These are phyloP conservation scores for Caenorhabditis brenneri DNA, from an alignment of 1,140 invertebrate species.

Conservation along the genomic window DNA sequence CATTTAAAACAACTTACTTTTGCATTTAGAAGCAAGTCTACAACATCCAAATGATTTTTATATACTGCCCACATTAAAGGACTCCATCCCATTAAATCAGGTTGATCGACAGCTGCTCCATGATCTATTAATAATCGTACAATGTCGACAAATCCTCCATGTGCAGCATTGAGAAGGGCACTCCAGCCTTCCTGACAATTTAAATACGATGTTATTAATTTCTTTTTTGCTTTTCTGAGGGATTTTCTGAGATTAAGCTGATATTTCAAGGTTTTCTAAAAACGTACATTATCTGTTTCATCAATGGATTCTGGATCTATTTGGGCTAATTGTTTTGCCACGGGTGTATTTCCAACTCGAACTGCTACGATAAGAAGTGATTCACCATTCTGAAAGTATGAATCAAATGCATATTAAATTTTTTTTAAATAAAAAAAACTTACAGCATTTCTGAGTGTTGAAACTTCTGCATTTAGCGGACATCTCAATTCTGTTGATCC, in stretches of 20 bases:
- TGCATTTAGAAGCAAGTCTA: constrained; percentile 80
- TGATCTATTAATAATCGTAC: constrained; percentile 84
- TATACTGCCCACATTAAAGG: constrained; percentile 96
- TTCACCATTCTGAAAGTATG: constrained; percentile 60
- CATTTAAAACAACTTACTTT: background rate
- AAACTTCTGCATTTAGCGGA: background rate
- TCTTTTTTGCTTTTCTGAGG: background rate
- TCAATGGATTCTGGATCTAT: constrained; percentile 63
- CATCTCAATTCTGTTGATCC: constrained; percentile 18
- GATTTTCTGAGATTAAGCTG: background rate
- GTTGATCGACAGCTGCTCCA: constrained; percentile 85
- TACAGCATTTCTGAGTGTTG: constrained; percentile 42
- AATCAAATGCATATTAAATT: background rate
- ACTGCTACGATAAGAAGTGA: constrained; percentile 67
- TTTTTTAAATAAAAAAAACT: background rate
- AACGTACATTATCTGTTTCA: constrained; percentile 65
- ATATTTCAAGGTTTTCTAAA: background rate
- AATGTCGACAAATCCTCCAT: constrained; percentile 84
- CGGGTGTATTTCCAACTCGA: constrained; percentile 60
- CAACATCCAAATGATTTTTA: constrained; percentile 83
- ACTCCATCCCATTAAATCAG: constrained; percentile 94
- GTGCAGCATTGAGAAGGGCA: constrained; percentile 85
- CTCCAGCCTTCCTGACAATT: constrained; percentile 85
- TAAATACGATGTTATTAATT: background rate
- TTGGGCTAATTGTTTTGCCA: constrained; percentile 53